Base-by-base conservation (phyloP, 2,888 invertebrate species). In the Syritta pipiens region DNA sequence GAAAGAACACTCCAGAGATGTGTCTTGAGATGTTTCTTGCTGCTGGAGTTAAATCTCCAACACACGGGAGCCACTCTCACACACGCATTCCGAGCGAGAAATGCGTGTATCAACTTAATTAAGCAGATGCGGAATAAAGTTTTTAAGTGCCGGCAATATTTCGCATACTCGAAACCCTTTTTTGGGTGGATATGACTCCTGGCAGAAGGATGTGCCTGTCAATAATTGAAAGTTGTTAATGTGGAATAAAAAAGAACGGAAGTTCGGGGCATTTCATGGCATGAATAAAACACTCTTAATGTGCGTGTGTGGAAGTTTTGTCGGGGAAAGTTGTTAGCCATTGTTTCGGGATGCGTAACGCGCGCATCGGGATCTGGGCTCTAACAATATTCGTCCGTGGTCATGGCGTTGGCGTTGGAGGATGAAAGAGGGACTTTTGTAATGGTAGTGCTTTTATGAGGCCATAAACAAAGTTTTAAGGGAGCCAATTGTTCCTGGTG, bases 81-180 rank as follows among this genome's bases (percentile, higher is more conserved):
- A 49, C 30, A 40, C 20, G 32, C 26, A 55, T 51, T 69, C 37
- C 51, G 12, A 59, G 19, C 2, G 48, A 28, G 22, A 42, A 63
- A 28, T 55, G 53, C 65, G 55, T 71, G 51, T 59, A 71, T 60
- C 59, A 79, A 68, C 67, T 74, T 79, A 79, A 79, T 79, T 79
- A 79, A 74, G 74, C 42, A 55, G 62, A 79, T 79, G 55, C 37
- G 55, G 19, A 48, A 37, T 68, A 74, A 79, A 74, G 74, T 74
- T 79, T 79, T 59, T 74, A 74, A 79, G 74, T 79, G 74, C 60
- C 49, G 55, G 46, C 44, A 57, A 55, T 67, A 60, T 67, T 49
- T 62, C 35, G 35, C 48, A 42, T 57, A 44, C 44, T 30, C 53
- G 53, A 49, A 65, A 51, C 30, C 17, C 14, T 37, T 22, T 14